Evolutionary conservation across 2,888 invertebrate genomes (phyloP), one percentile per base, ranked within the genome.

Genomic region (Drosophila crucigera): DNA sequence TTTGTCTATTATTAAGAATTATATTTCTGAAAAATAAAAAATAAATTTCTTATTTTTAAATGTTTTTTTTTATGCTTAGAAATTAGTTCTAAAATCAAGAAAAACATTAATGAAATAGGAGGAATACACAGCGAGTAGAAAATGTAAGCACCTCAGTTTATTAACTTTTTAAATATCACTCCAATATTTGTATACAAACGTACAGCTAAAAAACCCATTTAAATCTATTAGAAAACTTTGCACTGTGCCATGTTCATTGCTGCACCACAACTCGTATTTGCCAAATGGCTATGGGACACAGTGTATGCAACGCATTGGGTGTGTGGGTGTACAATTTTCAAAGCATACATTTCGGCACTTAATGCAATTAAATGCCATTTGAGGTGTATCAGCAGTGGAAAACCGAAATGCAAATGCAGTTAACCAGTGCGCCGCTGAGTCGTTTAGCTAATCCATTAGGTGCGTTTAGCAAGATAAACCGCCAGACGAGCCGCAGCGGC

Each of bases 381-480:
- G 53, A 43, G 39, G 53, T 74, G 63, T 62, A 65, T 62, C 37
- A 76, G 41, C 62, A 64, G 59, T 4, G 47, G 31, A 30, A 14
- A 37, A n/a, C 35, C 43, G 33, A 58, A 65, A 71, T 75, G 80
- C 76, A 80, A 82, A 82, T 82, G 54, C 59, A 69, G 63, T 61
- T 64, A 62, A 39, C 43, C 66, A 76, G 62, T 35, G 56, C 37
- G 35, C 25, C 30, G 37, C 9, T 35, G 60, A 56, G 59, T 59
- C 53, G 54, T 41, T 66, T 22, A 61, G 54, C 65, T 80, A 80
- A 88, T 84, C 82, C 87, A 81, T 90, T 82, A 83, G 77, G 68
- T 70, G 71, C 67, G 67, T 87, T 89, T 77, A 78, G 82, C 74
- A 68, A 73, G 82, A 81, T 89, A 88, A 89, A 76, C 78, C 82